phyloP scores from a whole-genome alignment of 37 sponge, comb jelly and placozoan species.

The Diacarnus erythraeanus region DNA sequence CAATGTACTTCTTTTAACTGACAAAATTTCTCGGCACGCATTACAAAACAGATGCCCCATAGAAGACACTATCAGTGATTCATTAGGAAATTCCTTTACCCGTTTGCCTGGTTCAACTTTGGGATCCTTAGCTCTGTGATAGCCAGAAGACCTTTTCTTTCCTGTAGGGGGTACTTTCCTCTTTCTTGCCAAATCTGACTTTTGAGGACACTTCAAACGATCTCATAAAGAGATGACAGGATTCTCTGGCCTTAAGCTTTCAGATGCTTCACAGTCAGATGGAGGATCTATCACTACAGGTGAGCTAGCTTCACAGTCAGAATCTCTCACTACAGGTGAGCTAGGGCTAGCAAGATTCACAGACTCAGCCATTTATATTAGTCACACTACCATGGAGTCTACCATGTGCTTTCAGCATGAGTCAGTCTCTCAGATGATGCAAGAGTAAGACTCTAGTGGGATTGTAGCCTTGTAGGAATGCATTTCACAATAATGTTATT shows the following conservation, averaged over 20 bases:
- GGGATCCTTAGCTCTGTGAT: conserved; percentile 1
- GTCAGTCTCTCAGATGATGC: no score
- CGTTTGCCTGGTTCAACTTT: neutral
- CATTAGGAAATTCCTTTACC: conserved; percentile 12
- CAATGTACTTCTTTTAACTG: no score
- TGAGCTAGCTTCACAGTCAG: neutral
- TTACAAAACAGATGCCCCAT: conserved; percentile 7
- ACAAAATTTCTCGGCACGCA: conserved; percentile 17
- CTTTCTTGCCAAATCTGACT: conserved; percentile 10
- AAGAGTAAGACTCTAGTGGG: no score
- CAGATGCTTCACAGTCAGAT: neutral
- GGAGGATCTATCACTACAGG: neutral
- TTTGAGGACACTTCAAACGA: neutral
- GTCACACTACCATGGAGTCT: no score
- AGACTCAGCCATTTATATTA: no score
- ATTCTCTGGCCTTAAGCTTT: neutral
- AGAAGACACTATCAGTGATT: neutral
- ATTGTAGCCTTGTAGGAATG: no score
- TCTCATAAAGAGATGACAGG: neutral
- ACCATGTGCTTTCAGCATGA: no score
- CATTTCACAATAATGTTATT: no score
- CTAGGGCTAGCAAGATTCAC: no score
- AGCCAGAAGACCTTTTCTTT: conserved; percentile 1
- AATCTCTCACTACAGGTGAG: no score
- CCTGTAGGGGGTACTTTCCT: neutral